Conservation (phyloP, 1,140 invertebrate species). For the Drosophila quadrilineata region DNA sequence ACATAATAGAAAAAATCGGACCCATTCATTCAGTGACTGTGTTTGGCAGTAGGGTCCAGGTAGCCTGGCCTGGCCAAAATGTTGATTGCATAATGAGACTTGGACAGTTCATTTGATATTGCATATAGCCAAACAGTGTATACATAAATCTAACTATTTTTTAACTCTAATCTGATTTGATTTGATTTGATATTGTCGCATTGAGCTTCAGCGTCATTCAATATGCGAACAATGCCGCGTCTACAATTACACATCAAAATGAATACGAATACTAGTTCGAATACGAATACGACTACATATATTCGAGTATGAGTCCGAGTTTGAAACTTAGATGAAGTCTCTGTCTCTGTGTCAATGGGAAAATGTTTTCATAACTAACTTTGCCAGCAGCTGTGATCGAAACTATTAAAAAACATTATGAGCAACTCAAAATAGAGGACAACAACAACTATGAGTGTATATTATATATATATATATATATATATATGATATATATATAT, state of each 20-base stretch:
- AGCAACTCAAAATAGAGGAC: slow-evolving; percentile 38
- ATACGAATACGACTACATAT: not conserved
- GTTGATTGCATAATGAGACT: slow-evolving; percentile 59
- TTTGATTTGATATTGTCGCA: slow-evolving; percentile 73
- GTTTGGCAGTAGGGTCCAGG: slow-evolving; percentile 63
- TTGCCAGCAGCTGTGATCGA: slow-evolving; percentile 4
- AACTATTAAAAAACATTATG: slow-evolving; percentile 39
- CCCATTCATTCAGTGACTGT: slow-evolving; percentile 46
- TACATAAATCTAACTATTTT: no score
- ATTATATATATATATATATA: no score
- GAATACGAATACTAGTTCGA: not conserved
- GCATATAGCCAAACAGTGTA: no score
- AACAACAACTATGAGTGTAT: slow-evolving; percentile 21
- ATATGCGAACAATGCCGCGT: slow-evolving; percentile 64
- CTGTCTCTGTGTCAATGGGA: slow-evolving; percentile 17
- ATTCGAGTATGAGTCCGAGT: slow-evolving; percentile 5
- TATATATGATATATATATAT: no score
- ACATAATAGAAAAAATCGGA: slow-evolving; percentile 16
- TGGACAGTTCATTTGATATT: slow-evolving; percentile 60
- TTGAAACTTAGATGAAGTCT: not conserved
- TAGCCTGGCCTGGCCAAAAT: slow-evolving; percentile 20
- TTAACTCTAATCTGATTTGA: slow-evolving; percentile 70
- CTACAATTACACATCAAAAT: slow-evolving; percentile 52
- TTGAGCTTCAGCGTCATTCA: slow-evolving; percentile 53
- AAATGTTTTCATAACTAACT: slow-evolving; percentile 36